phyloP scores from a whole-genome alignment of 2,888 invertebrate genomes.

The Oxyteleia sp. region DNA sequence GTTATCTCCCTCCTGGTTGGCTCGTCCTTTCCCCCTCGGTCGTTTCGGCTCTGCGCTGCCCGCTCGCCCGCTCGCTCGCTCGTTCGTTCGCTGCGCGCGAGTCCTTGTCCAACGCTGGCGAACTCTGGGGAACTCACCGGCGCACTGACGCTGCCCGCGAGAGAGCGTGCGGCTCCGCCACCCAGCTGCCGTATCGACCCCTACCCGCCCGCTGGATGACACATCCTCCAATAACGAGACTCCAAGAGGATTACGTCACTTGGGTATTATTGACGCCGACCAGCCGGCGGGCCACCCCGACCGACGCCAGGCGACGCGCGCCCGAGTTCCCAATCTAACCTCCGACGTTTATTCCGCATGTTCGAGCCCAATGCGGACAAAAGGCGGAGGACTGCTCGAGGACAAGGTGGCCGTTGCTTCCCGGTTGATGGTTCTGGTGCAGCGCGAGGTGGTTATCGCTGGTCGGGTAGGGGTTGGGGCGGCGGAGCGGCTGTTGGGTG shows the following conservation, averaged over 20 bases:
- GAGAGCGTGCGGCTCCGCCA: constrained; percentile 71
- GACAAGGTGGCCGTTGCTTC: neutral
- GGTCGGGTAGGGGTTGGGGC: constrained; percentile 4
- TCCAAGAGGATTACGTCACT: constrained; percentile 85
- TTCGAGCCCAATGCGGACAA: constrained; percentile 13
- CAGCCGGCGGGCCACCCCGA: constrained; percentile 63
- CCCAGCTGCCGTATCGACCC: constrained; percentile 84
- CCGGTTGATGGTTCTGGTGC: neutral
- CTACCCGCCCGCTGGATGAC: constrained; percentile 84
- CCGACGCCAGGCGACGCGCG: constrained; percentile 6
- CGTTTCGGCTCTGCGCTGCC: constrained; percentile 56
- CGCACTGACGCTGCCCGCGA: constrained; percentile 59
- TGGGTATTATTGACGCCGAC: constrained; percentile 83
- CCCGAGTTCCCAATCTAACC: constrained; percentile 25
- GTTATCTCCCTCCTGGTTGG: constrained; percentile 75
- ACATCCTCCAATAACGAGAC: constrained; percentile 86
- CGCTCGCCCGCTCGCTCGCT: too few relatives aligned
- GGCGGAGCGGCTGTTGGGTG: neutral
- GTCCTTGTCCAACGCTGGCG: constrained; percentile 64
- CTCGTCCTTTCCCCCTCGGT: constrained; percentile 64
- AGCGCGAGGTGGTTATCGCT: neutral
- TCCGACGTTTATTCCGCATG: constrained; percentile 14
- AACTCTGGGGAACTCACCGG: constrained; percentile 66
- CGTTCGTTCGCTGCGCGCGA: constrained; percentile 36
- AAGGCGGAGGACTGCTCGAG: constrained; percentile 3